Conservation (phyloP, 2,888 invertebrate species). For the Heliconius cydno region DNA sequence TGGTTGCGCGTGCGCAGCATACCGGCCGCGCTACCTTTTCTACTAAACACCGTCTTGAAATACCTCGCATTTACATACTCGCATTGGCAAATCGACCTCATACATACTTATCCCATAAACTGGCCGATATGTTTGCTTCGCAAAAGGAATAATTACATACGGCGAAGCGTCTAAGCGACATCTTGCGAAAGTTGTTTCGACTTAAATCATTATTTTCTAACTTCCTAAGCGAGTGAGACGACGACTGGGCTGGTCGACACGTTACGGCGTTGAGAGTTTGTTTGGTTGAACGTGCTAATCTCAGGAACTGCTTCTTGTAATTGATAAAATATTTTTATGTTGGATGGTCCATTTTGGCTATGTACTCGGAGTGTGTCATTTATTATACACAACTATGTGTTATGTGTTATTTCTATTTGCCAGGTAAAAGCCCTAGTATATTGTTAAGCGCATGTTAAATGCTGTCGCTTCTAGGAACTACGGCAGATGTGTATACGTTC, state of each 20-base stretch:
- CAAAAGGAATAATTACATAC: slow-evolving; percentile 14
- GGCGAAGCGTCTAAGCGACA: background rate
- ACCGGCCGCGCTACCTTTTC: slow-evolving; percentile 55
- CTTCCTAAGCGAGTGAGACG: slow-evolving; percentile 48
- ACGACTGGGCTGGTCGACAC: slow-evolving; percentile 44
- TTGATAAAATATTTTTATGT: no score
- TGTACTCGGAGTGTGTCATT: no score
- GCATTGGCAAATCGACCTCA: slow-evolving; percentile 3
- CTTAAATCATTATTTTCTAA: slow-evolving; percentile 25
- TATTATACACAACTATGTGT: no score
- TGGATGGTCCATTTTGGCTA: no score
- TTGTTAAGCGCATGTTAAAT: no score
- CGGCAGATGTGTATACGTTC: no score
- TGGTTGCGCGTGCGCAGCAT: slow-evolving; percentile 69
- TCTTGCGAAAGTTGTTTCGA: slow-evolving; percentile 21
- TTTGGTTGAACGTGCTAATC: background rate
- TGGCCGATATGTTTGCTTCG: no score
- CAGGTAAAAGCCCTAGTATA: no score
- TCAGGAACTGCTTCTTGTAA: background rate
- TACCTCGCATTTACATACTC: slow-evolving; percentile 51
- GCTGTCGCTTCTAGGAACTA: no score
- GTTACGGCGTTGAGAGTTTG: slow-evolving; percentile 53
- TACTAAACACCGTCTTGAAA: slow-evolving; percentile 58
- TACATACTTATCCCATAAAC: slow-evolving; percentile 4
- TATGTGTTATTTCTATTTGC: no score